These are phyloP conservation scores for Potamilus streckersoni DNA, from an alignment of 1,140 invertebrate genomes.

Conservation along the genomic window DNA sequence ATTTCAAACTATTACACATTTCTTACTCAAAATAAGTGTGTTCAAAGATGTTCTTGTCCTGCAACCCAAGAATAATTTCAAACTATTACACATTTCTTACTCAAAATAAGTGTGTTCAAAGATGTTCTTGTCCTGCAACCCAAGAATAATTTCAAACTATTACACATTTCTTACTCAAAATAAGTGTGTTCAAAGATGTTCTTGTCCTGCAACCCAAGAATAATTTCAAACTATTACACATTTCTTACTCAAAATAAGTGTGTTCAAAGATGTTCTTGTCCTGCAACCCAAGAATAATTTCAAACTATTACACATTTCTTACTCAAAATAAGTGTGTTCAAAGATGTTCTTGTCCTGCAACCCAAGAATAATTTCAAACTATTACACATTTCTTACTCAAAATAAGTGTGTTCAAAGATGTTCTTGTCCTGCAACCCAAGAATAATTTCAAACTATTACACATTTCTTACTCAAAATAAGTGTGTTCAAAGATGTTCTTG, in stretches of 20 bases:
- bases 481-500: slow-evolving; percentile 95
- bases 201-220: slow-evolving; percentile 94
- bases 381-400: slow-evolving; percentile 77
- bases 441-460: not conserved
- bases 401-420: slow-evolving; percentile 95
- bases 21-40: slow-evolving; percentile 93
- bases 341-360: slow-evolving; percentile 96
- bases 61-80: too few species aligned
- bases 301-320: slow-evolving; percentile 63
- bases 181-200: slow-evolving; percentile 97
- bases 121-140: slow-evolving; percentile 95
- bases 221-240: not conserved
- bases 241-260: slow-evolving; percentile 88
- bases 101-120: slow-evolving; percentile 96
- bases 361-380: too few species aligned
- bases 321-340: slow-evolving; percentile 94
- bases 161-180: slow-evolving; percentile 80
- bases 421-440: slow-evolving; percentile 96
- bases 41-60: slow-evolving; percentile 96
- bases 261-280: slow-evolving; percentile 97
- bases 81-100: slow-evolving; percentile 71
- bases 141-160: not conserved
- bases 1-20: not conserved
- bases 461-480: slow-evolving; percentile 86
- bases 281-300: too few species aligned